Conservation (phyloP, 2,888 invertebrate species). For the Ischnura elegans region DNA sequence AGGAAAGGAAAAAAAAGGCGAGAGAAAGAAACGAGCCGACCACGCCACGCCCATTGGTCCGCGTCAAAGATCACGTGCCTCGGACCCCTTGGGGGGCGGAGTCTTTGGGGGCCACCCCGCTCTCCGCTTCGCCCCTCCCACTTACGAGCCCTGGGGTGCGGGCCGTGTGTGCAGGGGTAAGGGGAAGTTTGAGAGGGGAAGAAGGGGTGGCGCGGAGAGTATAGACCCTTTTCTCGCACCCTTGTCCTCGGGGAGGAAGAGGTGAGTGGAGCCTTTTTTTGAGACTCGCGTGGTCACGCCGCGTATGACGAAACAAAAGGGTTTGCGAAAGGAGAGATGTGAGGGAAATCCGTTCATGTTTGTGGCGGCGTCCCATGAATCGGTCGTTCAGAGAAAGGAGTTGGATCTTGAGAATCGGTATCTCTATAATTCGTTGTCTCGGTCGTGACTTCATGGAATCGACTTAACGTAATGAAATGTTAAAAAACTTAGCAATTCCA, state of each 20-base stretch:
- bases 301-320: neutral
- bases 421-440: too few relatives aligned
- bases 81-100: conserved; percentile 54
- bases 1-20: conserved; percentile 68
- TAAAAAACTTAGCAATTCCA: too few relatives aligned
- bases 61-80: conserved; percentile 64
- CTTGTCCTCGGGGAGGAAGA: neutral
- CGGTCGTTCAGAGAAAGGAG: too few relatives aligned
- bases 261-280: neutral
- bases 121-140: conserved; percentile 47
- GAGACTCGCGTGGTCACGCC: neutral
- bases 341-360: neutral
- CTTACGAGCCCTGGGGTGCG: neutral
- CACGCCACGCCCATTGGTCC: conserved; percentile 60
- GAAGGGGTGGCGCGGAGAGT: neutral
- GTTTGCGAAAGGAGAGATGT: neutral
- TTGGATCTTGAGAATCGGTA: too few relatives aligned
- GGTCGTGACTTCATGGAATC: too few relatives aligned
- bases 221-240: conserved; percentile 55
- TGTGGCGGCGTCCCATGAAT: too few relatives aligned
- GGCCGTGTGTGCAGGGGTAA: neutral
- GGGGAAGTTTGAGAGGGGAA: neutral
- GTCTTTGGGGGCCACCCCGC: conserved; percentile 16
- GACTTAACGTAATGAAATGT: too few relatives aligned
- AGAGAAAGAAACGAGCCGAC: conserved; percentile 1